Evolutionary conservation across 1,140 invertebrate species (phyloP), one percentile per base, ranked within the genome.

Genomic region (Drosophila varians): DNA sequence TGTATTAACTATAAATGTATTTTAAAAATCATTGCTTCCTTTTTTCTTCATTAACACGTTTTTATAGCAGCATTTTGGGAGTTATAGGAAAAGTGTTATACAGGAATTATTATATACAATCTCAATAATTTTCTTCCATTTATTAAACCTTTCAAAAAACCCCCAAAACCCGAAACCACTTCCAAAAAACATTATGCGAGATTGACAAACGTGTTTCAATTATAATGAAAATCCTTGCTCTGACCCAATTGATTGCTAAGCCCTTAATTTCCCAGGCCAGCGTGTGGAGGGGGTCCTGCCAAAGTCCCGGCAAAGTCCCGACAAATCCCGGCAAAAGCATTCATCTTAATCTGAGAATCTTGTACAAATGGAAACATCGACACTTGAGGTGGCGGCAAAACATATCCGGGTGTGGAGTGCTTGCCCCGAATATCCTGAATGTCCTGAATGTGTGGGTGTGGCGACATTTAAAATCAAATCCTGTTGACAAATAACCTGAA

Each of bases 401-500:
- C 52, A 65, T 54, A 77, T 40, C 34, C 42, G 25, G 28, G 52
- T 64, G 62, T 16, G 36, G 28, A 31, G n/a, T n/a, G n/a, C n/a
- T n/a, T n/a, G n/a, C n/a, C n/a, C n/a, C n/a, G n/a, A n/a, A n/a
- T n/a, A n/a, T n/a, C n/a, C n/a, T n/a, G n/a, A n/a, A n/a, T n/a
- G n/a, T n/a, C n/a, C n/a, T n/a, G n/a, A n/a, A n/a, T n/a, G n/a
- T n/a, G n/a, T 28, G 47, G 26, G 61, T 66, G 64, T 36, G 38
- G 47, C 48, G 52, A 56, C 71, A 75, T 75, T 69, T 40, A 74
- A 75, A 74, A 69, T 66, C 56, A 75, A 75, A 74, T 58, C 69
- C 73, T 68, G 62, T 75, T 74, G 73, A 75, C 72, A 75, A 74
- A 75, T 68, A 75, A 74, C 71, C 52, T 38, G 66, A 70, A 75